These are phyloP conservation scores for Myrmophylax atrothorax DNA, from an alignment of 2,113 vertebrate species.

Conservation along the genomic window DNA sequence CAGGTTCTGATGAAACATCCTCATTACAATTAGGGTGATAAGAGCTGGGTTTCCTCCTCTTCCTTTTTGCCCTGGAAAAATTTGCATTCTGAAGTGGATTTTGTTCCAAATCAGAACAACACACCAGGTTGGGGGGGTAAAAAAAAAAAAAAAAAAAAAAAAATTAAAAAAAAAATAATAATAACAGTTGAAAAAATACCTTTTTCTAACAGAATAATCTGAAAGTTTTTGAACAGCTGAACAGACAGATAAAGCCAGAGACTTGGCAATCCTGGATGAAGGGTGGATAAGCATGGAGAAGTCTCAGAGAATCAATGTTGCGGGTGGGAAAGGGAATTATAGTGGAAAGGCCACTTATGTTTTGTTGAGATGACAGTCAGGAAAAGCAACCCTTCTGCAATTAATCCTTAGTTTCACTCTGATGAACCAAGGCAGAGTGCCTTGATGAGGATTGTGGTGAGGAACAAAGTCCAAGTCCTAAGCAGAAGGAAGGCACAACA, in stretches of 20 bases:
- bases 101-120: neutral
- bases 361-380: neutral
- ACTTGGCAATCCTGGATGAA: neutral
- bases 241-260: neutral
- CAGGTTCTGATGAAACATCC: neutral
- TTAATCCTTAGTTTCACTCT: neutral
- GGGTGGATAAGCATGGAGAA: neutral
- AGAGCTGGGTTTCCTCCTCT: neutral
- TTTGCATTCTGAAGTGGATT: neutral
- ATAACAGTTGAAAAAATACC: fast-evolving
- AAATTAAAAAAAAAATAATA: too few relatives aligned
- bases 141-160: too few relatives aligned
- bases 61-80: neutral
- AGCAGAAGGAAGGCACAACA: neutral
- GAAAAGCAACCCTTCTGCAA: neutral
- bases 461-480: neutral
- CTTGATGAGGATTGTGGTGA: neutral
- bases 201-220: neutral
- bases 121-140: fast-evolving
- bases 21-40: neutral
- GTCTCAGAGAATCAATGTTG: neutral
- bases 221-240: neutral
- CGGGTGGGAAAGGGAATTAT: neutral
- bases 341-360: neutral
- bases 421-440: neutral